Percentiles rank a stretch among this genome's conserved stretches.
Conservation (phyloP, 2,797 vertebrate species). For the Dryobates pubescens region DNA sequence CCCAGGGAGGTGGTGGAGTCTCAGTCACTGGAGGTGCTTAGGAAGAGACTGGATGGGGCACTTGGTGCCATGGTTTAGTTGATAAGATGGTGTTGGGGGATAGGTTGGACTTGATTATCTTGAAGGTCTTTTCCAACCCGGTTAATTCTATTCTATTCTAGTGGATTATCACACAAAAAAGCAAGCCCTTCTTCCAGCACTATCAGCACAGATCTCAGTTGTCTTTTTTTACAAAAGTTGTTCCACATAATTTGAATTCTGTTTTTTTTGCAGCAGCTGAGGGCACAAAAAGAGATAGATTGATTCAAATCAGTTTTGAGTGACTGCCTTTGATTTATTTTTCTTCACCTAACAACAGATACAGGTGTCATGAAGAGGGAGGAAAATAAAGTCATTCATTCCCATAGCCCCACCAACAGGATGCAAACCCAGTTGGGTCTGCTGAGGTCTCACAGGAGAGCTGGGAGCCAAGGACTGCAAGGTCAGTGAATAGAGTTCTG, state of each 20-base stretch:
- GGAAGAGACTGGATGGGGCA: too few relatives aligned
- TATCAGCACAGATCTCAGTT: fast-evolving
- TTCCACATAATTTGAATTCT: fast-evolving
- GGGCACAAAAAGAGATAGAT: background rate
- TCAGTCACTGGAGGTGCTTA: too few relatives aligned
- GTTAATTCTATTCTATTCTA: too few relatives aligned
- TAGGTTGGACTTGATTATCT: too few relatives aligned
- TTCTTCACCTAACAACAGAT: background rate
- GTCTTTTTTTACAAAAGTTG: background rate
- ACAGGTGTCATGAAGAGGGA: fast-evolving
- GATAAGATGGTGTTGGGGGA: too few relatives aligned
- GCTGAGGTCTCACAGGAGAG: background rate
- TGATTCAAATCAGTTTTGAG: background rate
- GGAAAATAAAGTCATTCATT: background rate
- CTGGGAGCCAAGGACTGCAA: background rate
- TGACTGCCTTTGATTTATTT: background rate
- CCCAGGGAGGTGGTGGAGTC: too few relatives aligned
- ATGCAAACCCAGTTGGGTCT: background rate
- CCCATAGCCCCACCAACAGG: background rate
- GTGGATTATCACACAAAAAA: background rate
- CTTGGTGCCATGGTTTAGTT: too few relatives aligned
- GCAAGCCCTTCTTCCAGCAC: background rate
- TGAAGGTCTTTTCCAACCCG: too few relatives aligned
- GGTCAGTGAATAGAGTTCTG: background rate
- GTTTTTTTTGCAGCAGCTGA: background rate